These are phyloP conservation scores for Synergus itoensis DNA, from an alignment of 2,888 invertebrate genomes.

Conservation along the genomic window DNA sequence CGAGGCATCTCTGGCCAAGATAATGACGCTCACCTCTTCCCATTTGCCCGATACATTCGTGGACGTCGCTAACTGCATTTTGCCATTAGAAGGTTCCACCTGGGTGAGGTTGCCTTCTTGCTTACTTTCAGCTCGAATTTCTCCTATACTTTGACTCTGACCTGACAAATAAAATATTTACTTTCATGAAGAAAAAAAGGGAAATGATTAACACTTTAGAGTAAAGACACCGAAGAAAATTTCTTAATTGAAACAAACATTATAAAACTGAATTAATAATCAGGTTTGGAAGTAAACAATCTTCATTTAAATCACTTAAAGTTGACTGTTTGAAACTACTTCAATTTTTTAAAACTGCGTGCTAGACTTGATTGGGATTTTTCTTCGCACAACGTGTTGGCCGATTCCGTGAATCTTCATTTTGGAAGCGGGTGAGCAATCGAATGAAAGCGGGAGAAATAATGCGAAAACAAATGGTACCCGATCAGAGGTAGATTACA, in stretches of 20 bases:
- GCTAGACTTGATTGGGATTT: not conserved
- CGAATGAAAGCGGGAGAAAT: conserved; percentile 48
- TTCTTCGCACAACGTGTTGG: not conserved
- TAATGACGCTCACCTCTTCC: conserved; percentile 63
- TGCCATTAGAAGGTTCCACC: conserved; percentile 37
- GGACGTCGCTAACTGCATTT: conserved; percentile 24
- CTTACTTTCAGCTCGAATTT: conserved; percentile 33
- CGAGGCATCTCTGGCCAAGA: conserved; percentile 49
- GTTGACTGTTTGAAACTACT: not conserved
- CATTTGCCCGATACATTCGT: conserved; percentile 32
- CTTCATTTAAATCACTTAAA: not conserved
- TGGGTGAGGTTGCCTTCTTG: conserved; percentile 8
- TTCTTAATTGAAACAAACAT: not conserved
- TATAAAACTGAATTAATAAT: not conserved
- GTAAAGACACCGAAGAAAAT: too few species aligned
- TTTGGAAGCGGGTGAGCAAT: conserved; percentile 18
- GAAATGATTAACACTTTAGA: too few species aligned
- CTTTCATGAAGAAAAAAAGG: too few species aligned
- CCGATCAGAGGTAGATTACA: conserved; percentile 59
- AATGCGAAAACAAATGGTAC: conserved; percentile 58
- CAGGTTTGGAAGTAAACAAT: not conserved
- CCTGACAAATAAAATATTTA: not conserved
- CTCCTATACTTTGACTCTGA: conserved; percentile 25
- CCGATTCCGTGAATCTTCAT: conserved; percentile 27
- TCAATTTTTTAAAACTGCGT: not conserved